Conservation (phyloP, 1,140 invertebrate species). For the Drosophila equinoxialis region DNA sequence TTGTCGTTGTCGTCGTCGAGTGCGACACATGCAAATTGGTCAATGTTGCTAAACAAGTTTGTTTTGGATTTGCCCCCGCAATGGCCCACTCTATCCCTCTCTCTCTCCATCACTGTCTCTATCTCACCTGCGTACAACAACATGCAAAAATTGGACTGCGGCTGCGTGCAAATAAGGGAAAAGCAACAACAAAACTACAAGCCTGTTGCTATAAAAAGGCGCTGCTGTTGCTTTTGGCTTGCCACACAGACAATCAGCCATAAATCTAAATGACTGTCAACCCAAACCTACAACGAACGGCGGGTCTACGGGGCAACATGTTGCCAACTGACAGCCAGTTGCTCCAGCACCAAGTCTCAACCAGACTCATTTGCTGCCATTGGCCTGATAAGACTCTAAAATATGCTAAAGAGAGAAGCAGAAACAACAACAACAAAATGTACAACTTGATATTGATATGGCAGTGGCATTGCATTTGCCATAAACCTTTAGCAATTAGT, state of each 20-base stretch:
- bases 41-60: slow-evolving; percentile 79
- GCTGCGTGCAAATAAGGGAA: slow-evolving; percentile 61
- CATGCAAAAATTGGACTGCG: slow-evolving; percentile 60
- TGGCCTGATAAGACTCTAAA: slow-evolving; percentile 74
- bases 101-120: background rate
- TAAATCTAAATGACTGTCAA: slow-evolving; percentile 82
- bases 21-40: slow-evolving; percentile 80
- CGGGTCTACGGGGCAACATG: slow-evolving; percentile 66
- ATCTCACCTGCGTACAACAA: slow-evolving; percentile 72
- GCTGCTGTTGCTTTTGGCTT: slow-evolving; percentile 53
- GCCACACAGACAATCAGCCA: slow-evolving; percentile 74
- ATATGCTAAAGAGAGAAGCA: slow-evolving; percentile 75
- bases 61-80: slow-evolving; percentile 25
- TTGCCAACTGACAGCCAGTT: slow-evolving; percentile 50
- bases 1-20: slow-evolving; percentile 45
- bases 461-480: slow-evolving; percentile 60
- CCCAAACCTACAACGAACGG: slow-evolving; percentile 67
- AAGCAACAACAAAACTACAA: slow-evolving; percentile 19
- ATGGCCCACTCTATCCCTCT: slow-evolving; percentile 15
- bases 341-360: background rate
- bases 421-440: slow-evolving; percentile 55
- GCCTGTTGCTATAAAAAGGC: slow-evolving; percentile 67
- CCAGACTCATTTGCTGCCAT: slow-evolving; percentile 68
- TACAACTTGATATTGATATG: slow-evolving; percentile 56
- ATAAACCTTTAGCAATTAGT: slow-evolving; percentile 70